Evolutionary conservation across 2,888 invertebrate genomes (phyloP).

Genomic region (Boloria euphrosyne): DNA sequence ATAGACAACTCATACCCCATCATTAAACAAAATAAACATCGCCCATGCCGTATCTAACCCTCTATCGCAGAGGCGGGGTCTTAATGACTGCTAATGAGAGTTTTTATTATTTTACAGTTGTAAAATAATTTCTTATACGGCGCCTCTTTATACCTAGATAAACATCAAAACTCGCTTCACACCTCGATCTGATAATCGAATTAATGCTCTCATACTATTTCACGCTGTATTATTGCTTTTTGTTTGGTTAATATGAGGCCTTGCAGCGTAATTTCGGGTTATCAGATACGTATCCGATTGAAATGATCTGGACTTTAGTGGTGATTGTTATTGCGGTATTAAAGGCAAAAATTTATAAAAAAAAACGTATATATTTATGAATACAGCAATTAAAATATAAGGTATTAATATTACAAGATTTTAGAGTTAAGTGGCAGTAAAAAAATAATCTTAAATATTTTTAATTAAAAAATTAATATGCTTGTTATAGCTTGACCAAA

Average conservation of each 20-base stretch:
- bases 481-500: constrained; percentile 1
- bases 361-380: constrained; percentile 5
- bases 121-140: constrained; percentile 80
- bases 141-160: constrained; percentile 81
- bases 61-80: constrained; percentile 73
- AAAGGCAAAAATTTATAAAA: constrained; percentile 19
- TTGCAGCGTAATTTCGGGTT: constrained; percentile 75
- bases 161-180: constrained; percentile 82
- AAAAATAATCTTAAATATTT: constrained; percentile 1
- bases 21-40: constrained; percentile 71
- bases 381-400: constrained; percentile 9
- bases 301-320: constrained; percentile 68
- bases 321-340: constrained; percentile 45
- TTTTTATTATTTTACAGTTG: constrained; percentile 80
- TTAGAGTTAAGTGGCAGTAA: constrained; percentile 5
- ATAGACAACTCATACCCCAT: constrained; percentile 60
- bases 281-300: constrained; percentile 71
- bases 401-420: background rate
- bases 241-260: constrained; percentile 73
- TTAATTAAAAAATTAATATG: constrained; percentile 5
- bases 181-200: constrained; percentile 82
- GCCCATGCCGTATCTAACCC: constrained; percentile 68
- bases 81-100: constrained; percentile 81
- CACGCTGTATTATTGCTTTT: constrained; percentile 80
- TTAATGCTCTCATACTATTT: constrained; percentile 80